Percentiles rank a stretch among this genome's conserved stretches.
These are phyloP conservation scores for Dryadula phaetusa DNA, from an alignment of 2,888 invertebrate genomes.

Conservation along the genomic window DNA sequence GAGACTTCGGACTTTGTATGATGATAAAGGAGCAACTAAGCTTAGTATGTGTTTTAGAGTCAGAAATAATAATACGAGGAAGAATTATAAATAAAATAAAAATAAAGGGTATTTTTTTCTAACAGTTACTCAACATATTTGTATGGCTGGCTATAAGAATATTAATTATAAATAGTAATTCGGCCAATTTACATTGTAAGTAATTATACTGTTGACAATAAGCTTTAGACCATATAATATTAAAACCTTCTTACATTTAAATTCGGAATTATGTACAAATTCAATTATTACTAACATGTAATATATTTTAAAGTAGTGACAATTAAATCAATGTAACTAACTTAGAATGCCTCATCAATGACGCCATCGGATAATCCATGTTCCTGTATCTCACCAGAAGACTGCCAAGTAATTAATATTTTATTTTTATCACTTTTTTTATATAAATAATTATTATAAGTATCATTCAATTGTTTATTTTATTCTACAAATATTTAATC, in stretches of 20 bases:
- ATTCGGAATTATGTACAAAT: slow-evolving; percentile 3
- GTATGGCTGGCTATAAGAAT: too few species aligned
- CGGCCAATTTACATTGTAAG: too few species aligned
- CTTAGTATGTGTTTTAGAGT: too few species aligned
- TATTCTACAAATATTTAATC: not conserved
- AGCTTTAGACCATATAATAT: not conserved
- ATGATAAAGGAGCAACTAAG: too few species aligned
- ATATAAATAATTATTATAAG: not conserved
- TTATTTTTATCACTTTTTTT: not conserved
- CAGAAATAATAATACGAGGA: too few species aligned
- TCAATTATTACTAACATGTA: not conserved
- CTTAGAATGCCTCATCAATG: slow-evolving; percentile 34
- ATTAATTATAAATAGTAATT: too few species aligned
- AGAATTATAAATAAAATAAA: too few species aligned
- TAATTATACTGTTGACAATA: too few species aligned
- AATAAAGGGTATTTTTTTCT: too few species aligned
- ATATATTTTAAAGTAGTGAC: not conserved
- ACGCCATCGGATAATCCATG: slow-evolving; percentile 38
- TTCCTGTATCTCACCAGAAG: slow-evolving; percentile 35
- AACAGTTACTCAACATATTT: too few species aligned
- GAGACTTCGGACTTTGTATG: too few species aligned
- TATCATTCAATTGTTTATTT: not conserved
- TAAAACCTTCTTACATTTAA: slow-evolving; percentile 21
- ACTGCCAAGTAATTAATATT: slow-evolving; percentile 35
- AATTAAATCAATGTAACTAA: slow-evolving; percentile 6